Conservation (phyloP, 2,113 vertebrate genomes). For the pig (Sus scrofa) region T2T-Sscrofa CM000812.6:42454501-42455000, state of each 20-base stretch:
- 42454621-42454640: no score
- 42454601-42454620: no score
- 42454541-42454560: no score
- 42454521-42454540: no score
- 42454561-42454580: no score
- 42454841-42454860: conserved; percentile 47
- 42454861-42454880: neutral
- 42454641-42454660: neutral
- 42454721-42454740: neutral
- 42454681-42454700: neutral
- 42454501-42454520: no score
- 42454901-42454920: neutral
- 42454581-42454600: no score
- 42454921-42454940: conserved; percentile 23
- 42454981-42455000: neutral
- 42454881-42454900: neutral
- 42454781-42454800: conserved; percentile 36
- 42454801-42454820: neutral
- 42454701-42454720: neutral
- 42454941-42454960: neutral
- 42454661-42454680: conserved; percentile 16
- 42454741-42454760: conserved; percentile 32
- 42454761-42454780: conserved; percentile 24
- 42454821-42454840: neutral
- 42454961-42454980: neutral